A percentile compares a stretch with the other conserved stretches of the same genome.
phyloP scores from a whole-genome alignment of 2,888 invertebrate genomes.

The Dioctria linearis region DNA sequence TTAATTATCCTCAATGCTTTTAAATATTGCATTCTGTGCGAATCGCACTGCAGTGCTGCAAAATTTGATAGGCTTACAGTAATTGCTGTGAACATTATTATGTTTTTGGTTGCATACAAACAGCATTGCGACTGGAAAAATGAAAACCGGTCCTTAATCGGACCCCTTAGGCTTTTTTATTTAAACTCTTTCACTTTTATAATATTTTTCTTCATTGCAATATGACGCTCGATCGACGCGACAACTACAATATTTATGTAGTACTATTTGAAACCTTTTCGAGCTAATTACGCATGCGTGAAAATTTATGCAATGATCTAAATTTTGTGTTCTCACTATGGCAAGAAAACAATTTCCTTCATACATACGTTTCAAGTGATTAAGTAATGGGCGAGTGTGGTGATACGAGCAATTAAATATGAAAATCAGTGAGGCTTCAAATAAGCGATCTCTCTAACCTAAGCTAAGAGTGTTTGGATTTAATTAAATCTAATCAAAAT shows the following conservation, averaged over 20 bases:
- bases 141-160: neutral
- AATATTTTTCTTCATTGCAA: neutral
- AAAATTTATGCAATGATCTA: conserved; percentile 56
- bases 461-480: neutral
- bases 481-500: neutral
- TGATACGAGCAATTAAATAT: neutral
- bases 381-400: neutral
- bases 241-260: neutral
- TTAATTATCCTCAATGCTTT: conserved; percentile 14
- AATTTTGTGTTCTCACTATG: conserved; percentile 19
- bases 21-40: neutral
- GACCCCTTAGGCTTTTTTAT: neutral
- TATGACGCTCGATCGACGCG: too few species aligned
- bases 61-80: neutral
- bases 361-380: neutral
- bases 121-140: neutral
- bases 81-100: conserved; percentile 23
- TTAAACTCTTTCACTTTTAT: conserved; percentile 36
- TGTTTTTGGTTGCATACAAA: neutral
- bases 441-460: neutral
- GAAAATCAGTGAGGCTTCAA: too few species aligned
- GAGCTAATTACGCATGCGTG: conserved; percentile 40
- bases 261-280: conserved; percentile 10
- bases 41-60: conserved; percentile 8
- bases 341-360: neutral